Evolutionary conservation across 2,888 invertebrate species (phyloP).

Genomic region (Lucinisca nassula): DNA sequence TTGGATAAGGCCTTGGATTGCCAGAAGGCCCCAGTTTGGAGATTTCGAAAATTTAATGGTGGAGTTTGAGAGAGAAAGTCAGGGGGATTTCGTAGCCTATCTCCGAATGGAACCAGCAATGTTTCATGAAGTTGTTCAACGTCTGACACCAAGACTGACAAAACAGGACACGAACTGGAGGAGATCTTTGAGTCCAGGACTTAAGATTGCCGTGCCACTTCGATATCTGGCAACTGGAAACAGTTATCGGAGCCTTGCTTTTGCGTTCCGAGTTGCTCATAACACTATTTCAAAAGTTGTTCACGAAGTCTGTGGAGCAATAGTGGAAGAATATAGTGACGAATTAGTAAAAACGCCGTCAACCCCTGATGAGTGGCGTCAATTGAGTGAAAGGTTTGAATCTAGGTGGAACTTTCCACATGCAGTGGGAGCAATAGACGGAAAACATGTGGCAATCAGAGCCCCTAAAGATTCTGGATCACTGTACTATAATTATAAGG

Average conservation of each 20-base stretch:
- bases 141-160: too few relatives aligned
- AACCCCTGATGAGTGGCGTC: neutral
- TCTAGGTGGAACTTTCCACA: neutral
- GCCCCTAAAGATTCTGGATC: neutral
- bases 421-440: neutral
- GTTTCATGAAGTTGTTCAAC: neutral
- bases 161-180: too few relatives aligned
- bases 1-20: neutral
- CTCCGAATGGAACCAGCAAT: neutral
- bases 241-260: neutral
- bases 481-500: conserved; percentile 28
- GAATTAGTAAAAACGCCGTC: neutral
- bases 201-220: neutral
- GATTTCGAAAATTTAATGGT: neutral
- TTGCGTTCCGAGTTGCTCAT: neutral
- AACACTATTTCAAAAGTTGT: neutral
- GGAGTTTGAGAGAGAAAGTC: neutral
- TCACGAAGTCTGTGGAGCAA: neutral
- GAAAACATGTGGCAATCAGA: conserved; percentile 7
- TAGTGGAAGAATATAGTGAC: neutral
- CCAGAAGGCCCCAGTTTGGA: neutral
- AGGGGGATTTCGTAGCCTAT: neutral
- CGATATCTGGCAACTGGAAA: neutral
- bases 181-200: neutral
- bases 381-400: neutral